Base-by-base conservation (phyloP, 2,888 invertebrate genomes). In the Onthophagus sagittarius region DNA sequence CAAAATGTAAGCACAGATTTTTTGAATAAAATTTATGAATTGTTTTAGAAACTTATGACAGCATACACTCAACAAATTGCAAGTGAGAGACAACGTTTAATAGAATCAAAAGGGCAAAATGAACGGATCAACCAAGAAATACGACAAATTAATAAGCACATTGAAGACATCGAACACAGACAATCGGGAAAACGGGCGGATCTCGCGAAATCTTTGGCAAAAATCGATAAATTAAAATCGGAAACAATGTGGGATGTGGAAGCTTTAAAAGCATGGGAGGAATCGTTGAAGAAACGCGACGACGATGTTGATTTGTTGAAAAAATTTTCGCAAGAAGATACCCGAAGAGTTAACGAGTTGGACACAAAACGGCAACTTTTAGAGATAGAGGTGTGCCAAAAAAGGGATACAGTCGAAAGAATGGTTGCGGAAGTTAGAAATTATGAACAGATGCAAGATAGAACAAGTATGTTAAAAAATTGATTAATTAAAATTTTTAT, bases 301-400 rank as follows among this genome's bases (percentile, higher is more conserved):
- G 90, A 91, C 70, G 91, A 93, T 74, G 93, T 91, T 77, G 87
- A 88, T 32, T 84, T 93, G n/a, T 89, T 94, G 64, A 90, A 91
- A 78, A 90, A 90, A 80, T 93, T 92, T 78, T 91, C 92, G 73
- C 89, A 90, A 80, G 90, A 92, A 77, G 94, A 95, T 82, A 85
- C 90, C 15, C 89, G 90, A 71, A 90, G 88, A 78, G 91, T 91
- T 65, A 90, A 91, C 80, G 88, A 89, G 75, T 79, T 90, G 63
- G 90, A 91, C 77, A 84, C 88, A 2, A 87, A 86, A 77, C 85
- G 90, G 0, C 86, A 87, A 74, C 85, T 85, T 70, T 80, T 89
- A 2, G 87, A 87, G 74, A 79, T 77, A 7, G 88, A 89, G 70
- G 85, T 86, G 11, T 86, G 87, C 33, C 81, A 83, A 33, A 86